A percentile compares a stretch with the other conserved stretches of the same genome.
phyloP scores from a whole-genome alignment of 2,888 invertebrate genomes.

The Antheraea yamamai region DNA sequence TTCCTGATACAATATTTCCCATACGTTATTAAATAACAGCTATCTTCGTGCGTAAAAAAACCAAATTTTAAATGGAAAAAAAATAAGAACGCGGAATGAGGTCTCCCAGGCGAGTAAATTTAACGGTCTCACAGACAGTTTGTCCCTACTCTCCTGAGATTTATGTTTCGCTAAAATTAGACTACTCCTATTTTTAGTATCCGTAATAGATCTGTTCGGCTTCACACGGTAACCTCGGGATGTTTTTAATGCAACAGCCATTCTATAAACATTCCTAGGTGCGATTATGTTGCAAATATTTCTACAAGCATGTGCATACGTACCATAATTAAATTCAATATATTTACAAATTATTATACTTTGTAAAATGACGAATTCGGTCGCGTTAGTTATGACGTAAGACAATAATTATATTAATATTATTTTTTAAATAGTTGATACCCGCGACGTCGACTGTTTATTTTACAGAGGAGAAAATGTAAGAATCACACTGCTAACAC shows the following conservation, averaged over 20 bases:
- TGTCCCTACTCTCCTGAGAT: slow-evolving; percentile 19
- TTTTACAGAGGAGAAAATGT: too few relatives aligned
- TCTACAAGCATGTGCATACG: not conserved
- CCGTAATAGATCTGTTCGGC: slow-evolving; percentile 20
- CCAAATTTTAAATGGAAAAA: not conserved
- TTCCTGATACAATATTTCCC: not conserved
- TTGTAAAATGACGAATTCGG: too few relatives aligned
- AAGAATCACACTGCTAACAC: too few relatives aligned
- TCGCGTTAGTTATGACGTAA: too few relatives aligned
- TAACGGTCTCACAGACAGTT: slow-evolving; percentile 20
- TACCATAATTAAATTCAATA: not conserved
- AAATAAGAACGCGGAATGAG: slow-evolving; percentile 4
- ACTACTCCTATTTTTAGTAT: slow-evolving; percentile 23
- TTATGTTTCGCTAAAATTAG: slow-evolving; percentile 21
- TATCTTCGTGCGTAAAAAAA: not conserved
- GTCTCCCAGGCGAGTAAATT: slow-evolving; percentile 5
- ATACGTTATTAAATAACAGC: not conserved
- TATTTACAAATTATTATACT: too few relatives aligned
- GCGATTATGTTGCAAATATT: not conserved
- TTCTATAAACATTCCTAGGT: not conserved
- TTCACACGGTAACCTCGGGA: slow-evolving; percentile 28
- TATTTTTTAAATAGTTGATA: too few relatives aligned
- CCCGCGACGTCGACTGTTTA: too few relatives aligned
- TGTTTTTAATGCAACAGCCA: not conserved
- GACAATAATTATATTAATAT: too few relatives aligned